phyloP scores from a whole-genome alignment of 1,140 invertebrate genomes.

The Drusus annulatus region DNA sequence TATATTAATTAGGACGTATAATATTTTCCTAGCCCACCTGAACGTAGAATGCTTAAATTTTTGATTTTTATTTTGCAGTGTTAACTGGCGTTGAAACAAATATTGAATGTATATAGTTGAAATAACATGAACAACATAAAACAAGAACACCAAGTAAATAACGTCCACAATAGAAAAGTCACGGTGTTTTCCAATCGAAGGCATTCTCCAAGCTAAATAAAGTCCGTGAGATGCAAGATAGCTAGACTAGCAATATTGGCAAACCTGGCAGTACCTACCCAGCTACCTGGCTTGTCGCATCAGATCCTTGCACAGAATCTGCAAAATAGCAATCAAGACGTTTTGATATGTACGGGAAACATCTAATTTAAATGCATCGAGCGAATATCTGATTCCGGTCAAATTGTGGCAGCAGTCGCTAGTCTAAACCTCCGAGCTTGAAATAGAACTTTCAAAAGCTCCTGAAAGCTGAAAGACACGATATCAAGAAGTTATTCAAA shows the following conservation, averaged over 20 bases:
- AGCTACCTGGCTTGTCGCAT: neutral
- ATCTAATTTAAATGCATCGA: constrained; percentile 57
- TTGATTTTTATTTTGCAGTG: too few relatives aligned
- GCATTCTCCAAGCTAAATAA: neutral
- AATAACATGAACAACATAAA: neutral
- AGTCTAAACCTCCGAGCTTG: neutral
- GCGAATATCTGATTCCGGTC: constrained; percentile 52
- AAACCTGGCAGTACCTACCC: too few relatives aligned
- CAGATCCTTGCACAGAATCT: neutral
- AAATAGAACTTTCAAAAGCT: neutral
- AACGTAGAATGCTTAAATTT: too few relatives aligned
- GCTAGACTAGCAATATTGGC: neutral
- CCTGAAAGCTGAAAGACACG: neutral
- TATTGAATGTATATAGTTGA: neutral
- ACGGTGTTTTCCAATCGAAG: neutral
- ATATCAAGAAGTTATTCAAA: neutral
- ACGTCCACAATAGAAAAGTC: neutral
- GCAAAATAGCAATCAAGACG: neutral
- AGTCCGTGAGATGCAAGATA: neutral
- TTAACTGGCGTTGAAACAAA: too few relatives aligned
- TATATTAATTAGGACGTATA: too few relatives aligned
- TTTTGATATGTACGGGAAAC: constrained; percentile 39
- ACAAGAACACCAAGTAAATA: neutral
- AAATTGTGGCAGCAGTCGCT: constrained; percentile 22
- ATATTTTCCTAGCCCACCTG: too few relatives aligned